These are phyloP conservation scores for Adelognathus sp. DNA, from an alignment of 2,888 invertebrate genomes.

Conservation along the genomic window DNA sequence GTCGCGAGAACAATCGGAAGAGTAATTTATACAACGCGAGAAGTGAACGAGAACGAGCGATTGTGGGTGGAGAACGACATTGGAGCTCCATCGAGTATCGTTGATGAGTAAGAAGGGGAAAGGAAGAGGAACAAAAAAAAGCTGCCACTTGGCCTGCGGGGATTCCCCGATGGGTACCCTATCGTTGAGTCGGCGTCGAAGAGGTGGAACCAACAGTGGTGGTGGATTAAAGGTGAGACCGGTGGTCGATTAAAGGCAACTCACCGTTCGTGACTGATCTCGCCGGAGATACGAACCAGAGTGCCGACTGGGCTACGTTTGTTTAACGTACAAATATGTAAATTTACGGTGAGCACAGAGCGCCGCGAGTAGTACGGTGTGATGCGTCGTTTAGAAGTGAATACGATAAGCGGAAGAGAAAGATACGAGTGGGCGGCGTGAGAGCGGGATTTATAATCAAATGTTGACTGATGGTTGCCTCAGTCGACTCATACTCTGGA, in stretches of 20 bases:
- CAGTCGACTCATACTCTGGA: neutral
- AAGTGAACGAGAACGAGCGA: neutral
- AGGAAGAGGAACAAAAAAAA: neutral
- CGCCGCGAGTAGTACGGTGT: neutral
- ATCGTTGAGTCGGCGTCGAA: constrained; percentile 6
- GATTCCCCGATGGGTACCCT: neutral
- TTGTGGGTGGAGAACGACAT: neutral
- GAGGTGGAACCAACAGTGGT: neutral
- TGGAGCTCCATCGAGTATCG: neutral
- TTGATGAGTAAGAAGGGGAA: neutral
- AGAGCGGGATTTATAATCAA: neutral
- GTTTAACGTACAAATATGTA: constrained; percentile 20
- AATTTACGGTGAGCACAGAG: constrained; percentile 19
- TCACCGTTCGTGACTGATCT: constrained; percentile 11
- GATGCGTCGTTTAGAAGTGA: neutral
- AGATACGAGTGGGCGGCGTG: neutral
- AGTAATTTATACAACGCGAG: constrained; percentile 49
- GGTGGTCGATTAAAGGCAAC: neutral
- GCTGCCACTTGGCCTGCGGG: neutral
- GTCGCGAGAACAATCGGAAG: constrained; percentile 52
- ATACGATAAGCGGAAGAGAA: neutral
- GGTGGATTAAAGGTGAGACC: constrained; percentile 6
- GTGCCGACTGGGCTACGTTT: neutral
- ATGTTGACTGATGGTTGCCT: neutral
- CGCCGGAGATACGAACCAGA: neutral